Base-by-base conservation (phyloP, 2,797 vertebrate species). In the Brotula barbata region DNA sequence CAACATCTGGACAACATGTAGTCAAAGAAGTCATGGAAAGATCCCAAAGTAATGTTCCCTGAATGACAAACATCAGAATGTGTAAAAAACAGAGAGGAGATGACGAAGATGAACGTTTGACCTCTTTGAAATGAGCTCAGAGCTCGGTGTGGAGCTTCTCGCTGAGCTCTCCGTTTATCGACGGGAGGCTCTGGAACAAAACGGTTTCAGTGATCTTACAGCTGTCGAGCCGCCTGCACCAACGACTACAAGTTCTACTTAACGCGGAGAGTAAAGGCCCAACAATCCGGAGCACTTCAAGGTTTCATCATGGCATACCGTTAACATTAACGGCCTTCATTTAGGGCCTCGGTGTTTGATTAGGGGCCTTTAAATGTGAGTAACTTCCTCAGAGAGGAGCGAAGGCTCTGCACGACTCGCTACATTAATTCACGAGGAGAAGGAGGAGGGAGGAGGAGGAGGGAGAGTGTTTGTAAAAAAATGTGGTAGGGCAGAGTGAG, bases 261-360 rank as follows among this genome's bases (percentile, higher is more conserved):
- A 8, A 28, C 8, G 1, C 64, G 63, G 58, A 74, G 64, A 61
- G 77, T 64, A 50, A 75, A 77, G 77, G 47, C 54, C 60, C 74
- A 72, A 82, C 66, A 68, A 75, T 64, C 56, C 48, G 58, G 61
- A 62, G 68, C 53, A 85, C 80, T 71, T 78, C 62, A 48, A 85
- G 75, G 80, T 81, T 86, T 85, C 77, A 79, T 83, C 78, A 80
- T 36, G 41, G 69, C 72, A 73, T 54, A 64, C 82, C 79, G 83
- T 88, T 85, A 89, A 72, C 7, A 16, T 44, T 88, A 87, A 89
- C 84, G 74, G 58, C 47, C 64, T 82, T 75, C 77, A 80, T 80
- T 86, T 77, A 84, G 65, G 1, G 58, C 39, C 56, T 55, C 75
- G 82, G 83, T 82, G 85, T 88, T 84, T 85, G 85, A 87, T 88